Evolutionary conservation across 1,140 invertebrate genomes (phyloP).

Genomic region (Maconellicoccus hirsutus): DNA sequence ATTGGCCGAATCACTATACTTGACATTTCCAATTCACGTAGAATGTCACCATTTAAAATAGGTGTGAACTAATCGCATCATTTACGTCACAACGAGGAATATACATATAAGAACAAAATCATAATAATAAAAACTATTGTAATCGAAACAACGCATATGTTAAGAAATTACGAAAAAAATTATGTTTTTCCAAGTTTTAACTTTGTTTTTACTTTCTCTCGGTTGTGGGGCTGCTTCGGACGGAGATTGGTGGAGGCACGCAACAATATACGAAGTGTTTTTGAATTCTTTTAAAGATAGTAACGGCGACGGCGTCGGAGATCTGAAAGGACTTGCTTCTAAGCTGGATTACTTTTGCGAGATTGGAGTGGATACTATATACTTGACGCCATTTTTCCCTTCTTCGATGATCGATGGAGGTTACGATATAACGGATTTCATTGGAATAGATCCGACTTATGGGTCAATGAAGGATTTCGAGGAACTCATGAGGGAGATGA

Average conservation of each 20-base stretch:
- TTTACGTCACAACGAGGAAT: too few species aligned
- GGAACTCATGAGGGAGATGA: not conserved
- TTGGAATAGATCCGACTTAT: slow-evolving; percentile 52
- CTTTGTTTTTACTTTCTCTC: too few species aligned
- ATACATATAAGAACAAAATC: too few species aligned
- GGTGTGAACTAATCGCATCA: too few species aligned
- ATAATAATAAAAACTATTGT: too few species aligned
- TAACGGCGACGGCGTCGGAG: slow-evolving; percentile 62
- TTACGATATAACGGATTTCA: slow-evolving; percentile 64
- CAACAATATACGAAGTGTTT: slow-evolving; percentile 64
- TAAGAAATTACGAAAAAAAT: too few species aligned
- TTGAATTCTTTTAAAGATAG: slow-evolving; percentile 66
- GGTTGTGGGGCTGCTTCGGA: not conserved
- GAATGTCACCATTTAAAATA: too few species aligned
- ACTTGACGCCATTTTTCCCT: slow-evolving; percentile 57
- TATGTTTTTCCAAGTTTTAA: too few species aligned
- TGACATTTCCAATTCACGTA: too few species aligned
- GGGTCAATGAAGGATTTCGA: slow-evolving; percentile 43
- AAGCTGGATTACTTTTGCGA: slow-evolving; percentile 51
- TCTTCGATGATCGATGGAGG: slow-evolving; percentile 56
- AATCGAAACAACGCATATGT: too few species aligned
- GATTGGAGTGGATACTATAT: slow-evolving; percentile 46
- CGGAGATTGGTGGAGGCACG: slow-evolving; percentile 57
- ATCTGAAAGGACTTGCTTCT: slow-evolving; percentile 39
- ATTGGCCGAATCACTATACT: too few species aligned